Evolutionary conservation across 2,888 invertebrate species (phyloP), one percentile per base, ranked within the genome.

Genomic region (Branchipolynoe longqiensis): DNA sequence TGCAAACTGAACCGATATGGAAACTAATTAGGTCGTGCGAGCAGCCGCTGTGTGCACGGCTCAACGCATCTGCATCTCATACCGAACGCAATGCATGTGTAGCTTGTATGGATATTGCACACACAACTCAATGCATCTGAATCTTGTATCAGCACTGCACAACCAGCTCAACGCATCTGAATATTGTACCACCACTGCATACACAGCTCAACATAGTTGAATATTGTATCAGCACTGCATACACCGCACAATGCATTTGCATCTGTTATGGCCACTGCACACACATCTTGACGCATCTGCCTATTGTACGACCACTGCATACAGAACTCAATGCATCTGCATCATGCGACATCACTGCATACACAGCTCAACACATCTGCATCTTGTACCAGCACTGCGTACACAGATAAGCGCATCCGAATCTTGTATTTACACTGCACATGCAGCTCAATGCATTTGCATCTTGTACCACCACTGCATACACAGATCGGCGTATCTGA

Each of bases 1-100:
- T 62, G 62, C 31, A 28, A 62, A 69, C 18, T 38, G 38, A 69
- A 25, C 69, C 38, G 36, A 33, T 36, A 36, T 14, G 38, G 69
- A 69, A 36, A 69, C 69, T 69, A 33, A 69, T 69, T 69, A 69
- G 69, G 36, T 48, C 48, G 8, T 48, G 48, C 48, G 48, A 48
- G 48, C 48, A 18, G 62, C 28, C 62, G 25, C 18, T 25, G n/a
- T 62, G 25, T 25, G 14, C 62, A 48, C 8, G 48, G 48, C 48
- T 48, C 48, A 18, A 48, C 48, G 48, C 8, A 48, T 48, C 8
- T 48, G 8, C 48, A 48, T 48, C 18, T 48, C 48, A 48, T 48
- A 18, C 48, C 18, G 8, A 48, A 8, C 8, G 48, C 48, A 48
- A 48, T 48, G 18, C 48, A 48, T 8, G 48, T 18, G 48, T 8